Evolutionary conservation across 2,888 invertebrate species (phyloP), one percentile per base, ranked within the genome.

Genomic region (Trissolcus brochymenae): DNA sequence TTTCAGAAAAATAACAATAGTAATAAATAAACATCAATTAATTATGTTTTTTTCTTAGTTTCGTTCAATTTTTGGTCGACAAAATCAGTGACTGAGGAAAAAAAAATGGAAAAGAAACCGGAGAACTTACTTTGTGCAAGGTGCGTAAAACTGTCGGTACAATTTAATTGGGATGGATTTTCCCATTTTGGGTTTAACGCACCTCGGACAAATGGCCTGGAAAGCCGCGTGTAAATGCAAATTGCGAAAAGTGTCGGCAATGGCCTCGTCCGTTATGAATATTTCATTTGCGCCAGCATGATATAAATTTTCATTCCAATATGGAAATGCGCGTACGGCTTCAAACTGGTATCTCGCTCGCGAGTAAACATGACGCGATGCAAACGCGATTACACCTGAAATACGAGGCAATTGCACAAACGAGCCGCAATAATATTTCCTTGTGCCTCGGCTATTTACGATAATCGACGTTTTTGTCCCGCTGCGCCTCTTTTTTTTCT

Each of bases 291-390:
- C 61, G 13, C 65, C 70, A 50, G 55, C 70, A 49, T 78, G 70
- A 65, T 73, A 78, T 78, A 73, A 78, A 73, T 78, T 78, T 78
- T 78, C 77, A 77, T 77, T 72, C 72, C 76, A 78, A 73, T 78
- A 78, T 78, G 70, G 73, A 78, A 78, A 78, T 73, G 55, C 62
- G 59, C 57, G 73, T 56, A 55, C 64, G 64, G 77, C 35, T 35
- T 68, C 57, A 73, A 77, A 77, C 77, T 77, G 73, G 77, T 78
- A 73, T 78, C 65, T 70, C 68, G 70, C 61, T 55, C 55, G 68
- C 67, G 59, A 71, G 72, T 72, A 77, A 72, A 67, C 67, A 72
- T 54, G 67, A 43, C 59, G 55, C 61, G 73, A 68, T 68, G 59
- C 66, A 65, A 72, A 68, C 64, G 64, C 68, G 73, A 70, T 73